These are phyloP conservation scores for Puma concolor DNA, from an alignment of 2,113 vertebrate species.

Conservation along the genomic window DNA sequence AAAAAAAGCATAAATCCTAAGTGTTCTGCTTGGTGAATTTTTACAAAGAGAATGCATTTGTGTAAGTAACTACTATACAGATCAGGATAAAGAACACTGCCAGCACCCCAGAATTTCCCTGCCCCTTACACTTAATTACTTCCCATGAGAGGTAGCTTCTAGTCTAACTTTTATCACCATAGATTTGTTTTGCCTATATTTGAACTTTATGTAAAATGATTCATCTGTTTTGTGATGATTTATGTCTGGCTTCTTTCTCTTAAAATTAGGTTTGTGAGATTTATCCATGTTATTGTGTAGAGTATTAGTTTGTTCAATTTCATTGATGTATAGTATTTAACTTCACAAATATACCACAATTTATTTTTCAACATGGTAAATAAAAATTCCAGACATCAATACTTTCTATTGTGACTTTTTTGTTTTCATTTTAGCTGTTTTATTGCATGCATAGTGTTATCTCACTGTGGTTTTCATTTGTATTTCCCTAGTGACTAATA, in stretches of 20 bases:
- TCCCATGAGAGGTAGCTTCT: neutral
- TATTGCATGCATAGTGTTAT: neutral
- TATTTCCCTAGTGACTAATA: neutral
- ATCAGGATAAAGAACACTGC: neutral
- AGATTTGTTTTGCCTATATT: neutral
- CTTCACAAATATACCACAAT: neutral
- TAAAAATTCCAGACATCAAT: neutral
- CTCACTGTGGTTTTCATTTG: neutral
- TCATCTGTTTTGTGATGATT: neutral
- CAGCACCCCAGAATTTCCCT: neutral
- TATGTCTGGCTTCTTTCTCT: slow-evolving; percentile 11
- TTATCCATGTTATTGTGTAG: neutral
- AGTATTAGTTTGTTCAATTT: neutral
- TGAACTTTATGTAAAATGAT: neutral
- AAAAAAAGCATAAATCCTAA: neutral
- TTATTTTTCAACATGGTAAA: neutral
- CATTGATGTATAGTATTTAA: neutral
- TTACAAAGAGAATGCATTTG: neutral
- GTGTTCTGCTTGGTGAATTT: neutral
- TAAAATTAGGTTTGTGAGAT: slow-evolving; percentile 19
- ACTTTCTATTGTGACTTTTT: neutral
- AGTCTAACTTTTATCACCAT: neutral
- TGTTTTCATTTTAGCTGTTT: neutral
- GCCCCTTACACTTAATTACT: neutral
- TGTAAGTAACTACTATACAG: neutral